Percentiles rank a stretch among this genome's conserved stretches.
phyloP scores from a whole-genome alignment of 2,888 invertebrate genomes.

The Xestia rhomboidea region DNA sequence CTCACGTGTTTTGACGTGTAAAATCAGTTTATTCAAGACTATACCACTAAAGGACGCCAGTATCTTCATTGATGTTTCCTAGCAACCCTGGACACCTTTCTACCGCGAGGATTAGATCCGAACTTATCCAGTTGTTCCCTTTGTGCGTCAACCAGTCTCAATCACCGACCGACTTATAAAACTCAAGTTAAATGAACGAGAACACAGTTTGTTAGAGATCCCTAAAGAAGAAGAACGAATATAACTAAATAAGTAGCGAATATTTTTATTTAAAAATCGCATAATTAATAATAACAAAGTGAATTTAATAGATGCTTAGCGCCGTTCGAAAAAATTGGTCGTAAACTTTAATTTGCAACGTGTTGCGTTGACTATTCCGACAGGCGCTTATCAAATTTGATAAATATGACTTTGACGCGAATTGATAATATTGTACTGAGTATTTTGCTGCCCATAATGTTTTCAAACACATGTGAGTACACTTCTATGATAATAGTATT shows the following conservation, averaged over 20 bases:
- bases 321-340: constrained; percentile 25
- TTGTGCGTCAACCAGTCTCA: constrained; percentile 67
- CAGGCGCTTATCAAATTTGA: constrained; percentile 67
- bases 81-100: constrained; percentile 69
- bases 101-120: constrained; percentile 70
- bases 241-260: constrained; percentile 7
- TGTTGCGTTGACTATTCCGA: constrained; percentile 53
- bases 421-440: constrained; percentile 66
- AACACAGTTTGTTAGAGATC: constrained; percentile 73
- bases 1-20: background rate
- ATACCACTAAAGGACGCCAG: constrained; percentile 29
- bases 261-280: constrained; percentile 13
- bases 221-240: constrained; percentile 67
- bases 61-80: constrained; percentile 74
- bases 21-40: constrained; percentile 59
- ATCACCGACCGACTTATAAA: constrained; percentile 76
- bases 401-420: constrained; percentile 44
- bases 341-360: constrained; percentile 8
- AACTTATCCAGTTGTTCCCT: constrained; percentile 74
- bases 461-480: constrained; percentile 75
- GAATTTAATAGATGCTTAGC: constrained; percentile 15
- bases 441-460: constrained; percentile 72
- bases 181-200: constrained; percentile 67
- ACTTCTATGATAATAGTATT: background rate
- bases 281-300: background rate